Conservation (phyloP, 2,797 vertebrate species). For the Sebastes reedi region DNA sequence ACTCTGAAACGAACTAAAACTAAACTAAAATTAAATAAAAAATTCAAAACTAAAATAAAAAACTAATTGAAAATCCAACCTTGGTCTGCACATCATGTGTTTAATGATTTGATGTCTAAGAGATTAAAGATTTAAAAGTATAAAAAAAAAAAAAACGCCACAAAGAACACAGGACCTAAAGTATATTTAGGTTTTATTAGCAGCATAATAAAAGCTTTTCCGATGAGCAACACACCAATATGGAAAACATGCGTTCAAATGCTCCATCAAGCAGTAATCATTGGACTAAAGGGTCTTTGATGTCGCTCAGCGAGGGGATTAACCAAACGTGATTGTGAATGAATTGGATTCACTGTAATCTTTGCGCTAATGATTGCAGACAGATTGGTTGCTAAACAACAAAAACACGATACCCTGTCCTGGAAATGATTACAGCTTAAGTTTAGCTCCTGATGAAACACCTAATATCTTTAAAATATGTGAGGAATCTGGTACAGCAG, state of each 20-base stretch:
- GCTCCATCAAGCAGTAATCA: not conserved
- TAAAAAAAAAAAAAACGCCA: not conserved
- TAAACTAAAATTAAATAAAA: too few relatives aligned
- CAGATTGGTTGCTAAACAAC: not conserved
- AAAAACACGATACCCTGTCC: not conserved
- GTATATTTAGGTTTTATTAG: not conserved
- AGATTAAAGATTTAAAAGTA: not conserved
- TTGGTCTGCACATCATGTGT: too few relatives aligned
- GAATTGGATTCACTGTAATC: conserved; percentile 21
- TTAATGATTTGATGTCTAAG: not conserved
- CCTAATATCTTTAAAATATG: conserved; percentile 43
- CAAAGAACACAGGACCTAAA: not conserved
- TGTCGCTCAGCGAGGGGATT: not conserved
- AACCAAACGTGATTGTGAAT: not conserved
- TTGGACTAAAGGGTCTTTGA: not conserved
- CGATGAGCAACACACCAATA: not conserved
- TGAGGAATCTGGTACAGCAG: conserved; percentile 48
- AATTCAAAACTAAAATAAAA: too few relatives aligned
- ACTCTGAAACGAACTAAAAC: accelerated
- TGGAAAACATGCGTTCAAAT: not conserved
- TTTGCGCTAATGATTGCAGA: conserved; percentile 3
- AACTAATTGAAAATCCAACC: too few relatives aligned
- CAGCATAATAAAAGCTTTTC: not conserved
- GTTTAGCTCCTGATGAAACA: conserved; percentile 7
- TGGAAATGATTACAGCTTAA: conserved; percentile 10